phyloP scores from a whole-genome alignment of 64 coral and sea anemone species.

The Dendrophyllia cribrosa region DNA sequence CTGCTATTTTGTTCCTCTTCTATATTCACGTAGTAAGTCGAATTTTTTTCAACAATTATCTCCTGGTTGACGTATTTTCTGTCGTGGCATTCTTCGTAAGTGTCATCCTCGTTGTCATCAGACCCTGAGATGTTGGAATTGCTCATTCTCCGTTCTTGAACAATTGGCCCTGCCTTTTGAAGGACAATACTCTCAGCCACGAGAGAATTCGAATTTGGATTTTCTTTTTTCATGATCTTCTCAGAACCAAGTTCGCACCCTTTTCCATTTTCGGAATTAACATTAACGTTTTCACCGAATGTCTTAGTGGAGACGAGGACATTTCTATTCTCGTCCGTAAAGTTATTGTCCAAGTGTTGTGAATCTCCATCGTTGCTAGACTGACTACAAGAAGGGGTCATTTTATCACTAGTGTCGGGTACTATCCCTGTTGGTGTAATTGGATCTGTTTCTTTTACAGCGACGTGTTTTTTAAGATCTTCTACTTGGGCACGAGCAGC shows the following conservation, averaged over 20 bases:
- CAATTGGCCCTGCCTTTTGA: not conserved
- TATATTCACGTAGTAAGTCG: not conserved
- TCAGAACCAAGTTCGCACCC: not conserved
- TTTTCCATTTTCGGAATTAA: not conserved
- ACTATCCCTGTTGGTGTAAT: not conserved
- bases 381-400: not conserved
- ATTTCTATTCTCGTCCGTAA: not conserved
- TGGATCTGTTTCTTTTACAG: not conserved
- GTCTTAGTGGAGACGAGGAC: not conserved
- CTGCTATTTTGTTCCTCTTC: not conserved
- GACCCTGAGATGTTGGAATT: not conserved
- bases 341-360: not conserved
- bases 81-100: constrained; percentile 2
- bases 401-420: too few relatives aligned
- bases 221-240: not conserved
- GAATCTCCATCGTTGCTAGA: not conserved
- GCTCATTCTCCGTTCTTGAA: not conserved
- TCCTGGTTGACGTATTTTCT: not conserved
- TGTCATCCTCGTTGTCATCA: not conserved
- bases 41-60: not conserved
- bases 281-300: not conserved
- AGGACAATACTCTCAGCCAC: not conserved
- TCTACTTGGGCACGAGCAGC: not conserved
- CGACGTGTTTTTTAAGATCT: not conserved
- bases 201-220: not conserved